Evolutionary conservation across 2,113 vertebrate species (phyloP).

Genomic region (Tachysurus vachellii): DNA sequence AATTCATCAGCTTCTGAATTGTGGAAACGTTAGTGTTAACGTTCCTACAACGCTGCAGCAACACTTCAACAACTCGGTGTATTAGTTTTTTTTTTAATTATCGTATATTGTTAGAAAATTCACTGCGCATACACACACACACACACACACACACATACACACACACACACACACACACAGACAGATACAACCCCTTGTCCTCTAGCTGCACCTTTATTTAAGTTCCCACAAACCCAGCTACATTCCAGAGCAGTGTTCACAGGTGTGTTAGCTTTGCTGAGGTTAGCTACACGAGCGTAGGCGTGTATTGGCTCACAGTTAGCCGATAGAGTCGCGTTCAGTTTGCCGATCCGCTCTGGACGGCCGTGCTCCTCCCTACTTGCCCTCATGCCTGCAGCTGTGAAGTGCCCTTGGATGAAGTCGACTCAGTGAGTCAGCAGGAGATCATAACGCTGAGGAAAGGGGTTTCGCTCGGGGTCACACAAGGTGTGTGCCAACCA

Average conservation of each 20-base stretch:
- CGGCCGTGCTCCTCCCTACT: constrained; percentile 22
- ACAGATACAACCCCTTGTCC: background rate
- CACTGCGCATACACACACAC: constrained; percentile 13
- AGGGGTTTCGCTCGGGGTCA: background rate
- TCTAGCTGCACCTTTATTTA: constrained; percentile 19
- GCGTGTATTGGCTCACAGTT: constrained; percentile 34
- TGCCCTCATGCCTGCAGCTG: constrained; percentile 28
- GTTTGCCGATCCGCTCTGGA: background rate
- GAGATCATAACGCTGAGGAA: constrained; percentile 14
- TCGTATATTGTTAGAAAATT: background rate
- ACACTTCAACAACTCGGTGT: background rate
- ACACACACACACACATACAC: background rate
- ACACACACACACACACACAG: background rate
- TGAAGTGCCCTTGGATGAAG: constrained; percentile 21
- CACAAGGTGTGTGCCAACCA: background rate
- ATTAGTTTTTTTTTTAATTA: background rate
- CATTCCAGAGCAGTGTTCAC: constrained; percentile 22
- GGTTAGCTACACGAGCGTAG: constrained; percentile 28
- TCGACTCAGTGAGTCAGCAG: constrained; percentile 39
- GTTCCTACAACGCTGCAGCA: background rate
- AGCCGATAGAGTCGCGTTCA: constrained; percentile 24
- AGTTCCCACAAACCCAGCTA: constrained; percentile 1
- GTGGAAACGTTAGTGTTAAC: background rate
- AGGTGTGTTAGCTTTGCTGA: constrained; percentile 54
- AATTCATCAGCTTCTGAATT: background rate